Base-by-base conservation (phyloP, 2,113 vertebrate genomes). In the Numida meleagris region DNA sequence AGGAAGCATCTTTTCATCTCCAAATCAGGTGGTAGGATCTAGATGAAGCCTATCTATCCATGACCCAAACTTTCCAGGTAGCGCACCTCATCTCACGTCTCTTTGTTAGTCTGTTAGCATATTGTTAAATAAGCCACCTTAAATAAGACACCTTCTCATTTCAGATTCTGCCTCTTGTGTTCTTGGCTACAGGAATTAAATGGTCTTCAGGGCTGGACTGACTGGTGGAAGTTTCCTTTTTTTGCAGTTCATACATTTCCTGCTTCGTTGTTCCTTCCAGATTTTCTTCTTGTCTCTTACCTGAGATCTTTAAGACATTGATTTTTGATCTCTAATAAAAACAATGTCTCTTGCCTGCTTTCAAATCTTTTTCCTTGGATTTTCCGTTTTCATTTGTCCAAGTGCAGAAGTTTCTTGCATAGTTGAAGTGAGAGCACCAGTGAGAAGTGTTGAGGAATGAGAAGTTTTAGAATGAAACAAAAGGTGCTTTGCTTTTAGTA, bases 51-150 rank as follows among this genome's bases (percentile, higher is more conserved):
- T 31, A 3, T 24, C 24, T 57, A 34, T 59, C 48, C 6, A 0
- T 24, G 29, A 53, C 25, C 65, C 65, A 59, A 43, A 14, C 9
- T 34, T 40, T 1, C 4, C 43, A 46, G 70, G 58, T 10, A 59
- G 36, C 43, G 31, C 14, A 18, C 14, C 10, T 63, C 0, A 0
- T 42, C 38, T 45, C 33, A 46, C 33, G 50, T 48, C 43, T 55
- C 34, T 23, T 23, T 42, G 36, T 46, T 65, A 14, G n/a, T 2
- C 71, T 42, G 65, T 40, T 40, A 16, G 7, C 20, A 19, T 9
- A 10, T 33, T 9, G 1, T 20, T 68, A 40, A 5, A 1, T 43
- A 38, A 20, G 12, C 12, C 17, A 0, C 10, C 38, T 20, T 68
- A 40, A 5, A 1, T 43, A 38, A 20, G 12, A 10, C 17, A 0